Evolutionary conservation across 2,113 vertebrate genomes (phyloP), one percentile per base, ranked within the genome.

Genomic region (Labrus mixtus): DNA sequence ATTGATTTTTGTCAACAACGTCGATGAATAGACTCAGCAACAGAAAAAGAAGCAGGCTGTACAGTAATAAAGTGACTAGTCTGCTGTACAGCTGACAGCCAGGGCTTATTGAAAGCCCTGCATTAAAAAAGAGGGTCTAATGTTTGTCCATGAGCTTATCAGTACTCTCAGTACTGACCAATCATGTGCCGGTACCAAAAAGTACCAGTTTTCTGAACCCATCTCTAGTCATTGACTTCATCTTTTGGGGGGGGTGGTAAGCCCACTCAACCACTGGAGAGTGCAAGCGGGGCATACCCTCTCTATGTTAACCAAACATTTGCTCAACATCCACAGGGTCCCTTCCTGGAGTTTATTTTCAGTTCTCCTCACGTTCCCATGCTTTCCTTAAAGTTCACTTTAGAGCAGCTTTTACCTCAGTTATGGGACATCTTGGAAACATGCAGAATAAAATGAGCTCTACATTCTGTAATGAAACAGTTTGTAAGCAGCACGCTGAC

Each of bases 291-390:
- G 61, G 80, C 37, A 72, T 60, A 76, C 36, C 64, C 64, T 65
- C 57, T 59, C 37, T 62, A 76, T 55, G 62, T 84, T 79, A 83
- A 79, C 72, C 63, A 82, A 89, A 82, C 45, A 78, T 84, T 84
- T 60, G 67, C 65, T 83, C 68, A 75, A 37, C 64, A 45, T 59
- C 82, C 20, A 11, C 82, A 71, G 77, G 39, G 66, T 80, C 73
- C 75, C 68, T 75, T 81, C 45, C 81, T 54, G 64, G 23, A 61
- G 51, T 82, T 86, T 78, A 62, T 87, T 82, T 87, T 85, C 66
- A 66, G 25, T 70, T 65, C 66, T 61, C 51, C 11, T 11, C 15
- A 43, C 12, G 73, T 74, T 75, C 39, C 66, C 29, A 55, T 60
- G 57, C 39, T 60, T 37, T 79, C 3, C 41, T 20, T 64, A 22